Conservation (phyloP, 2,113 vertebrate genomes). For the Chloropsis cyanopogon region DNA sequence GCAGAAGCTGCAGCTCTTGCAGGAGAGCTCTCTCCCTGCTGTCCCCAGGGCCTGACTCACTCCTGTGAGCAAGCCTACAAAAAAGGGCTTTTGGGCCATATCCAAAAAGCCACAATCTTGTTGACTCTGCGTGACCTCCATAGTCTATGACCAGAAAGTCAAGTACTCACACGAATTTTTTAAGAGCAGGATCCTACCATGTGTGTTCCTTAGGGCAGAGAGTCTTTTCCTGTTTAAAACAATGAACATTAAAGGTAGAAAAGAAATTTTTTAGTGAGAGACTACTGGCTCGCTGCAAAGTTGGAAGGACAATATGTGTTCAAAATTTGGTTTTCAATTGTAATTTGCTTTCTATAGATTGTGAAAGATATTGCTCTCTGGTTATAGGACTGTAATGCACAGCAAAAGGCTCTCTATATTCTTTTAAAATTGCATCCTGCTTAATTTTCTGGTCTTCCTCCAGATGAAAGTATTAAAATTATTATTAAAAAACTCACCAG, state of each 20-base stretch:
- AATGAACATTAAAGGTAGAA: not conserved
- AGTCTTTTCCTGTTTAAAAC: not conserved
- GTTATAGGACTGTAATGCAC: not conserved
- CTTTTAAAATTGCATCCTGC: slow-evolving; percentile 36
- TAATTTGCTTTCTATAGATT: slow-evolving; percentile 52
- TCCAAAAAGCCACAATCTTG: not conserved
- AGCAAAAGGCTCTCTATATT: not conserved
- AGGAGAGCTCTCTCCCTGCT: not conserved
- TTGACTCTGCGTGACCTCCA: not conserved
- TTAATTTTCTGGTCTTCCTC: slow-evolving; percentile 30
- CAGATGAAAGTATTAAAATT: slow-evolving; percentile 20
- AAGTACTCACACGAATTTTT: not conserved
- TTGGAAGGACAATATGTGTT: not conserved
- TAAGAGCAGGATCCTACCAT: not conserved
- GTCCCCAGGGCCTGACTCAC: not conserved
- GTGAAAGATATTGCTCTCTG: slow-evolving; percentile 14
- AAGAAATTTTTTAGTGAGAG: not conserved
- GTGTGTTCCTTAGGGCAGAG: not conserved
- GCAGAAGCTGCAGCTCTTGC: not conserved
- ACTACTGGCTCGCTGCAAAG: not conserved
- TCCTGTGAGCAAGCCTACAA: not conserved
- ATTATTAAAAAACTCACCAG: slow-evolving; percentile 22
- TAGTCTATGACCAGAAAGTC: not conserved
- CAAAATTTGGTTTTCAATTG: slow-evolving; percentile 23
- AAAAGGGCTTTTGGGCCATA: not conserved